phyloP scores from a whole-genome alignment of 1,140 invertebrate species.

The Ruditapes philippinarum region DNA sequence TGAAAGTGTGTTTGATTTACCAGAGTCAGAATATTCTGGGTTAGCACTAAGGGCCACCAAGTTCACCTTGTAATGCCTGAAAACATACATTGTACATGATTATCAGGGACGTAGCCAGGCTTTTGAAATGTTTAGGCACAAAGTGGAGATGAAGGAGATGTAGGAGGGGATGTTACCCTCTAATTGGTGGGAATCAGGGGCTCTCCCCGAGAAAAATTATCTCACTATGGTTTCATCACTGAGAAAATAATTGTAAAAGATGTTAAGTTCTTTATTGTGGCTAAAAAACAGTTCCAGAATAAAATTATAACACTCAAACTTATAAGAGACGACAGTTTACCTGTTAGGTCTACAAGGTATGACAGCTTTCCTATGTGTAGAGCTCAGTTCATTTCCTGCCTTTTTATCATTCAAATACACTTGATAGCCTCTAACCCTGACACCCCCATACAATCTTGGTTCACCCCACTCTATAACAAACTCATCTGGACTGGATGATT shows the following conservation, averaged over 20 bases:
- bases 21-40: conserved; percentile 81
- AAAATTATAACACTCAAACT: no score
- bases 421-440: conserved; percentile 85
- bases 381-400: conserved; percentile 83
- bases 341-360: conserved; percentile 85
- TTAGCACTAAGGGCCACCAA: conserved; percentile 84
- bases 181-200: no score
- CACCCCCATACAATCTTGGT: conserved; percentile 83
- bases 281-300: no score
- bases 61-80: conserved; percentile 85
- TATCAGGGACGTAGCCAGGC: no score
- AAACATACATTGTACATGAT: not conserved
- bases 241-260: no score
- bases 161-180: no score
- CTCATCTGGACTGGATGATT: conserved; percentile 82
- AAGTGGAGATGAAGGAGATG: no score
- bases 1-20: conserved; percentile 82
- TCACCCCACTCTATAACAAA: conserved; percentile 86
- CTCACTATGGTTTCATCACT: no score
- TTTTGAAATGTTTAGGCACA: no score
- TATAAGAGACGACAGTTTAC: conserved; percentile 60
- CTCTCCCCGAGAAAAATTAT: no score
- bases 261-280: no score
- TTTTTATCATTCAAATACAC: conserved; percentile 86
- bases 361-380: conserved; percentile 84